Conservation (phyloP, 1,140 invertebrate species). For the Philopotamus ludificatus region DNA sequence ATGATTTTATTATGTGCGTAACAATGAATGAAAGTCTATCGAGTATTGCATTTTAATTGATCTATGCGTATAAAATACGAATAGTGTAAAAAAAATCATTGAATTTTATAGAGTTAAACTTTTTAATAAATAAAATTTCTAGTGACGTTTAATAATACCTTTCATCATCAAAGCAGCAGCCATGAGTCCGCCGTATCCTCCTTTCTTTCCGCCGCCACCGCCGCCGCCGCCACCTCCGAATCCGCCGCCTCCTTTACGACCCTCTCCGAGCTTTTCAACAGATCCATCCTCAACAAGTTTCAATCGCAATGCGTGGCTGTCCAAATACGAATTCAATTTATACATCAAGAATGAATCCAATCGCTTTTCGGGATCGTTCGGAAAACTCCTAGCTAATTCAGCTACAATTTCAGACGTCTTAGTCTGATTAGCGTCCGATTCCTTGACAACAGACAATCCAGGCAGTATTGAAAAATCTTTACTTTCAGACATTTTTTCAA, state of each 20-base stretch:
- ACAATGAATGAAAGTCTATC: too few species aligned
- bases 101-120: too few species aligned
- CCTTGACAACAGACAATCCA: conserved; percentile 70
- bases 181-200: conserved; percentile 59
- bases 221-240: conserved; percentile 46
- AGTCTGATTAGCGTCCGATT: conserved; percentile 58
- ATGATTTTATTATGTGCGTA: too few species aligned
- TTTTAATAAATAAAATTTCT: too few species aligned
- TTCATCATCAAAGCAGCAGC: conserved; percentile 67
- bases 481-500: conserved; percentile 68
- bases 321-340: conserved; percentile 69
- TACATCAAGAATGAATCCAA: conserved; percentile 73
- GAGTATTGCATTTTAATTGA: too few species aligned
- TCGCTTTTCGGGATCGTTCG: conserved; percentile 72
- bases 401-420: conserved; percentile 65
- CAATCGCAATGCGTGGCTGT: conserved; percentile 70
- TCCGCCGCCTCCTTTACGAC: conserved; percentile 50
- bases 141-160: too few species aligned
- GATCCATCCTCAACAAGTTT: conserved; percentile 67
- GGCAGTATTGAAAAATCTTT: conserved; percentile 66
- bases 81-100: too few species aligned
- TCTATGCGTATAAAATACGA: too few species aligned
- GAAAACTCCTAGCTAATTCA: conserved; percentile 71
- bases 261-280: conserved; percentile 58
- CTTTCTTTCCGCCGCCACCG: conserved; percentile 57